Evolutionary conservation across 2,888 invertebrate genomes (phyloP).

Genomic region (Standfussiana lucernea): DNA sequence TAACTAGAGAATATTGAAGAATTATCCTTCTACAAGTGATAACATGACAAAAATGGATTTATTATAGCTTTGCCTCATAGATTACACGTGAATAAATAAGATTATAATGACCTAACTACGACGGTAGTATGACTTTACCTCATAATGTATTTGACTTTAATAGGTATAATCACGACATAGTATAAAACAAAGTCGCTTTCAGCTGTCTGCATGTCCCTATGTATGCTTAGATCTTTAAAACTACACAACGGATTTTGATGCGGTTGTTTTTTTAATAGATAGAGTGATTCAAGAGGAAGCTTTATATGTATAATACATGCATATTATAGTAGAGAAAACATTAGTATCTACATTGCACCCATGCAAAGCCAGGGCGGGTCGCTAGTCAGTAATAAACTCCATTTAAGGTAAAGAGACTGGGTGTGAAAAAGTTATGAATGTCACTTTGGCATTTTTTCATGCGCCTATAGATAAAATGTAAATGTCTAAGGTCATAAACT

Average conservation of each 20-base stretch:
- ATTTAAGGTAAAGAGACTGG: not conserved
- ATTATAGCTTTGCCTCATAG: conserved; percentile 13
- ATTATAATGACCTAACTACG: conserved; percentile 1
- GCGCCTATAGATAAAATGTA: not conserved
- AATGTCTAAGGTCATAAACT: not conserved
- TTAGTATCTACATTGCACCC: no score
- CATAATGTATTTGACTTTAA: conserved; percentile 18
- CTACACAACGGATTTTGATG: no score
- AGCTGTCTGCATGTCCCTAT: no score
- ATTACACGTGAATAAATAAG: not conserved
- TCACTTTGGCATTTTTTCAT: not conserved
- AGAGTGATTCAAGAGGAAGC: no score
- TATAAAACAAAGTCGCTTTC: no score
- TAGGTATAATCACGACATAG: no score
- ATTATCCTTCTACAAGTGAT: not conserved
- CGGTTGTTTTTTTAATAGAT: no score
- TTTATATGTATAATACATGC: no score
- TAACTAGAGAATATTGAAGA: not conserved
- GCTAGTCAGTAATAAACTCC: conserved; percentile 23
- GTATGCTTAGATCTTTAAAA: no score
- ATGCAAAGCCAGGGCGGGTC: no score
- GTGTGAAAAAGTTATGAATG: not conserved
- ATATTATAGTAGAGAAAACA: no score
- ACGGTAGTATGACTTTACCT: conserved; percentile 23
- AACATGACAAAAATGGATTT: not conserved